Conservation (phyloP, 1,140 invertebrate genomes). For the Zaprionus ghesquierei region DNA sequence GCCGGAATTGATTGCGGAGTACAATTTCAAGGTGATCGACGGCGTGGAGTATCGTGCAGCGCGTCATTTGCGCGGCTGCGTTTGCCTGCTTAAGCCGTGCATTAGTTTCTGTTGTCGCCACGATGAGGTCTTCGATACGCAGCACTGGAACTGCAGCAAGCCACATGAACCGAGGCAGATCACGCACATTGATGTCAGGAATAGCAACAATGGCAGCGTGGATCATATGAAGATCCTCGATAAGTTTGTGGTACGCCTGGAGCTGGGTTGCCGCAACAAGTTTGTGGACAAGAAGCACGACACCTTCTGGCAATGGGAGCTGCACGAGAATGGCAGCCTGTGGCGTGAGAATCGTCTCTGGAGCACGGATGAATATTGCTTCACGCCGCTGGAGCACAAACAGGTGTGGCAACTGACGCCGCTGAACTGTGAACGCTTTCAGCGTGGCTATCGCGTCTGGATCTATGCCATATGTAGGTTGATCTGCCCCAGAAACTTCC, state of each 20-base stretch:
- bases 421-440: slow-evolving; percentile 71
- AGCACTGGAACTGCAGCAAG: slow-evolving; percentile 44
- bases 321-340: slow-evolving; percentile 53
- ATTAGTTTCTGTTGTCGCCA: slow-evolving; percentile 69
- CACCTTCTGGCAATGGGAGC: slow-evolving; percentile 66
- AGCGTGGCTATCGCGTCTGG: slow-evolving; percentile 71
- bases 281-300: slow-evolving; percentile 66
- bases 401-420: slow-evolving; percentile 63
- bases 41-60: slow-evolving; percentile 63
- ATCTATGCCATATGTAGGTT: slow-evolving; percentile 76
- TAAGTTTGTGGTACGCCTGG: slow-evolving; percentile 60
- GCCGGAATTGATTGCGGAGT: slow-evolving; percentile 56
- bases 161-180: slow-evolving; percentile 14
- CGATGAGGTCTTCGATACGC: slow-evolving; percentile 43
- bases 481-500: background rate
- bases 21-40: slow-evolving; percentile 72
- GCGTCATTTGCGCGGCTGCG: slow-evolving; percentile 66
- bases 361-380: slow-evolving; percentile 72
- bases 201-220: slow-evolving; percentile 34
- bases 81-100: slow-evolving; percentile 70
- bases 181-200: slow-evolving; percentile 55
- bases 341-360: slow-evolving; percentile 52
- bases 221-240: slow-evolving; percentile 53
- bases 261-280: slow-evolving; percentile 66
- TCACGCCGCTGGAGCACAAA: slow-evolving; percentile 70